Evolutionary conservation across 2,797 vertebrate genomes (phyloP), one percentile per base, ranked within the genome.

Genomic region (Scolopax bukidnonensis): DNA sequence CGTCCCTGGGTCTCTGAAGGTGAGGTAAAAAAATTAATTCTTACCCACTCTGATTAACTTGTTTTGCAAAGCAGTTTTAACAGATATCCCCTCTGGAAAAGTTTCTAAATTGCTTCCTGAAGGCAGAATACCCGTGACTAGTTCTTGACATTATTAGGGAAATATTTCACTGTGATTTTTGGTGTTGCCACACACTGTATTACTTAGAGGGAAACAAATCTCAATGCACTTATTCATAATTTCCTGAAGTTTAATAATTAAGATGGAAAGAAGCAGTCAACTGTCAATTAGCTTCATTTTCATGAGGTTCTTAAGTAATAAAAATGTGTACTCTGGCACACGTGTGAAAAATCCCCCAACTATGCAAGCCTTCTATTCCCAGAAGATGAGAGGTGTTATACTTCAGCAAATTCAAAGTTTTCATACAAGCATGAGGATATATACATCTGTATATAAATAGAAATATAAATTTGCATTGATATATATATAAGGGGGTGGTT

Each of bases 161-260:
- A 93, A 92, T 74, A 82, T 59, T 89, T 86, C 74, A 69, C 63
- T 57, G 40, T 80, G 74, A 80, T 95, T 95, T 90, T 84, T 90
- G 40, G 10, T 93, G 60, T 65, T 64, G 8, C 84, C 19, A 75
- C 30, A 38, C 11, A 51, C 6, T 21, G 27, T 84, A 25, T 50
- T 87, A 57, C 69, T 90, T 82, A 68, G 54, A 91, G 27, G 25
- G n/a, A 89, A 91, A 73, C 56, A 84, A 88, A 75, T 85, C 63
- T 88, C 71, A 73, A 40, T 59, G 57, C 12, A 75, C 14, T 84
- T 65, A 83, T 70, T 84, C 30, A 48, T 82, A 75, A 90, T 90
- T 90, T 95, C 33, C 36, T 80, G 43, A 91, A 90, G 50, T 85
- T 89, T 77, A 92, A 89, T 92, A 64, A 91, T 89, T 93, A 93